Percentiles rank a stretch among this genome's conserved stretches.
Evolutionary conservation across 2,888 invertebrate genomes (phyloP).

Genomic region (Formica aserva): DNA sequence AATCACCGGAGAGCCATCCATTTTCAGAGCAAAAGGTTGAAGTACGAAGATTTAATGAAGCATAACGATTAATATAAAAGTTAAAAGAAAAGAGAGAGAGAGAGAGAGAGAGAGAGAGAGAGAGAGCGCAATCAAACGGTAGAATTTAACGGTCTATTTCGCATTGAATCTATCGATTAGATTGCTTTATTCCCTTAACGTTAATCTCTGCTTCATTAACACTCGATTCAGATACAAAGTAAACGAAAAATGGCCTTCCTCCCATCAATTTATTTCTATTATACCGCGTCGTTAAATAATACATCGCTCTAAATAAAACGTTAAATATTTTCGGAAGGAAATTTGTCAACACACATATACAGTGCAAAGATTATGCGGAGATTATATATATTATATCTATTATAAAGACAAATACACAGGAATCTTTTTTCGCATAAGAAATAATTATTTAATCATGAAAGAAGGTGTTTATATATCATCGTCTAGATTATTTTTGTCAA

Average conservation of each 20-base stretch:
- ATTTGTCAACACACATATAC: background rate
- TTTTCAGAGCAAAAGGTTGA: constrained; percentile 27
- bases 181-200: constrained; percentile 32
- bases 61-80: constrained; percentile 48
- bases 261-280: constrained; percentile 1
- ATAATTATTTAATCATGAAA: background rate
- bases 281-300: constrained; percentile 25
- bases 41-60: constrained; percentile 48
- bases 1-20: constrained; percentile 26
- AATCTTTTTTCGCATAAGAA: background rate
- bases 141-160: constrained; percentile 55
- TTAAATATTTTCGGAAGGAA: background rate
- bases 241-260: constrained; percentile 1
- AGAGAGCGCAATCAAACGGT: constrained; percentile 36
- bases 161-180: constrained; percentile 46
- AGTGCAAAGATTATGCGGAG: background rate
- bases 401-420: background rate
- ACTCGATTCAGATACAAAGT: constrained; percentile 15
- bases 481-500: background rate
- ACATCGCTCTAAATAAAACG: background rate
- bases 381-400: too few species aligned
- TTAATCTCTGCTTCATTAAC: constrained; percentile 51
- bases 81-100: background rate
- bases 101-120: background rate
- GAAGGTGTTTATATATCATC: background rate